phyloP scores from a whole-genome alignment of 1,140 invertebrate species.

The Dendroctonus ponderosae region DNA sequence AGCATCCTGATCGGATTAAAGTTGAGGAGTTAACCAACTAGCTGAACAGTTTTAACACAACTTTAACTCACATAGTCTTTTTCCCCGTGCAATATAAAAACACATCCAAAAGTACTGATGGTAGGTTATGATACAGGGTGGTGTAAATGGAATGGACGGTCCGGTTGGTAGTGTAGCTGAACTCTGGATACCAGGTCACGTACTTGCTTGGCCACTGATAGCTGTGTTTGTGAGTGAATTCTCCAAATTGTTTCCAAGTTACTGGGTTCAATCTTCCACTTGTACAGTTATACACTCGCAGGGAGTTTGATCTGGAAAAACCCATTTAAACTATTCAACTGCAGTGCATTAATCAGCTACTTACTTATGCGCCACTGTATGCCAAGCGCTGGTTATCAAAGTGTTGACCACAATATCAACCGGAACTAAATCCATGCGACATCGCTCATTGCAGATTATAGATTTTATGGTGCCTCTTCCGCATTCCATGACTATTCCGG shows the following conservation, averaged over 20 bases:
- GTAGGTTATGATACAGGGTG: slow-evolving; percentile 71
- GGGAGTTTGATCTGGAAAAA: slow-evolving; percentile 52
- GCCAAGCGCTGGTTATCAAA: slow-evolving; percentile 80
- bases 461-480: slow-evolving; percentile 82
- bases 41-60: neutral
- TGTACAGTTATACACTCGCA: slow-evolving; percentile 89
- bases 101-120: slow-evolving; percentile 76
- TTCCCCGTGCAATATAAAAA: slow-evolving; percentile 66
- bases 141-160: slow-evolving; percentile 70
- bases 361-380: slow-evolving; percentile 62
- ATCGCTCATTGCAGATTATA: slow-evolving; percentile 71
- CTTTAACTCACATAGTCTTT: slow-evolving; percentile 71
- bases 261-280: slow-evolving; percentile 81
- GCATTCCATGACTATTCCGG: slow-evolving; percentile 77
- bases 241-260: slow-evolving; percentile 76
- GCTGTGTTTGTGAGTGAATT: slow-evolving; percentile 67
- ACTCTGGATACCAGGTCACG: slow-evolving; percentile 83
- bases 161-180: slow-evolving; percentile 72
- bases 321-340: neutral
- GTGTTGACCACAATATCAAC: slow-evolving; percentile 89
- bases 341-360: neutral
- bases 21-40: neutral
- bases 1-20: slow-evolving; percentile 68
- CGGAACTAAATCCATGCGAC: slow-evolving; percentile 82
- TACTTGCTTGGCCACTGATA: slow-evolving; percentile 75